Percentiles rank a stretch among this genome's conserved stretches.
Conservation (phyloP, 2,888 invertebrate species). For the Ectemnius lituratus region DNA sequence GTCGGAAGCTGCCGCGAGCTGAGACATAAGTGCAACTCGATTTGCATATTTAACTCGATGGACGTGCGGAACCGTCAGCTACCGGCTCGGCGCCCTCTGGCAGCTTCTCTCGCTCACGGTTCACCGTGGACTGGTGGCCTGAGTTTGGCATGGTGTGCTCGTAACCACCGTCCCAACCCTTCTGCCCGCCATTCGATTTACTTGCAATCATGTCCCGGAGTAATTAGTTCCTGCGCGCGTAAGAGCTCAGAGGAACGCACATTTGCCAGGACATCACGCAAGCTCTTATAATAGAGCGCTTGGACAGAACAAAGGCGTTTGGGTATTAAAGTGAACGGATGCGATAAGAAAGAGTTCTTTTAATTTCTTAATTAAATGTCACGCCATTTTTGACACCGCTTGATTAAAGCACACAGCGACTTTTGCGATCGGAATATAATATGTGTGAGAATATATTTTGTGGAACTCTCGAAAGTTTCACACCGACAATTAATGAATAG, state of each 20-base stretch:
- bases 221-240: slow-evolving; percentile 52
- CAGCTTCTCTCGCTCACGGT: neutral
- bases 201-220: slow-evolving; percentile 54
- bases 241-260: slow-evolving; percentile 34
- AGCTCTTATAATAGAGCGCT: too few relatives aligned
- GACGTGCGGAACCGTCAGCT: slow-evolving; percentile 35
- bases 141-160: neutral
- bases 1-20: slow-evolving; percentile 40
- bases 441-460: too few relatives aligned
- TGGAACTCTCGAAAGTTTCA: too few relatives aligned
- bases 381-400: too few relatives aligned
- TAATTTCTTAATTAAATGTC: too few relatives aligned
- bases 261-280: slow-evolving; percentile 12
- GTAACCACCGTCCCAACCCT: slow-evolving; percentile 16
- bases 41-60: slow-evolving; percentile 62
- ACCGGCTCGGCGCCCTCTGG: slow-evolving; percentile 17
- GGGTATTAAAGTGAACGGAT: too few relatives aligned
- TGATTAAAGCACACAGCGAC: too few relatives aligned
- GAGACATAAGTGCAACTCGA: slow-evolving; percentile 62
- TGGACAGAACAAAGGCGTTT: too few relatives aligned
- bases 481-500: too few relatives aligned
- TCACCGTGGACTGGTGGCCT: too few relatives aligned
- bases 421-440: too few relatives aligned
- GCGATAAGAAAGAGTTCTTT: too few relatives aligned
- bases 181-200: slow-evolving; percentile 50